Conservation (phyloP, 2,113 vertebrate species). For the Scartelaos histophorus region DNA sequence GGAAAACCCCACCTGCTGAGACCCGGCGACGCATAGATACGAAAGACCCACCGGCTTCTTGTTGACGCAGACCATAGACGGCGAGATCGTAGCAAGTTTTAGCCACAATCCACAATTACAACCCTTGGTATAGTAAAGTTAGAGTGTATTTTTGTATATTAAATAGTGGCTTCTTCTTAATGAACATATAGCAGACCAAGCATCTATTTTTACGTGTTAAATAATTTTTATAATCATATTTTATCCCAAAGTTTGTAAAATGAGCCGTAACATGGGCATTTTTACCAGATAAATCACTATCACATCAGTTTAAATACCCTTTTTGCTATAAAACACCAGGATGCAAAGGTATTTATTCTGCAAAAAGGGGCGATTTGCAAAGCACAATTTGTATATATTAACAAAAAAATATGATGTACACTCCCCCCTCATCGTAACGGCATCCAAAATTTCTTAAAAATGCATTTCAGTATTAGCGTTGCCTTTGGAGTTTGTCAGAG, state of each 20-base stretch:
- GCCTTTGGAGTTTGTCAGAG: neutral
- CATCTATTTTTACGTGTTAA: conserved; percentile 1
- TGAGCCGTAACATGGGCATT: neutral
- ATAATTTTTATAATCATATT: conserved; percentile 1
- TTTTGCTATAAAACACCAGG: neutral
- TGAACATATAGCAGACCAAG: neutral
- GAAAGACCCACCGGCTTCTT: conserved; percentile 21
- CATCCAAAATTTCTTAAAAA: neutral
- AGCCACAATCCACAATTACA: no score
- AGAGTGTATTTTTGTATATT: conserved; percentile 6
- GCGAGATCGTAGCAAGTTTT: neutral
- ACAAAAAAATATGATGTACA: neutral
- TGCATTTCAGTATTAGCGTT: neutral
- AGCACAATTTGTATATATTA: conserved; percentile 2
- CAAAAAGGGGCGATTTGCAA: neutral
- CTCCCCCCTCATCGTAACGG: neutral
- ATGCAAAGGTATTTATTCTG: neutral
- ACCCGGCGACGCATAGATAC: conserved; percentile 14
- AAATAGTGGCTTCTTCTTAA: neutral
- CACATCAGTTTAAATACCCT: neutral
- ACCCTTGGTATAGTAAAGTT: neutral
- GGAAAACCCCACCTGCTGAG: conserved; percentile 84
- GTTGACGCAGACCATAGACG: neutral
- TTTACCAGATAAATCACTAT: neutral
- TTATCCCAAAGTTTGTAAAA: conserved; percentile 9